Base-by-base conservation (phyloP, 2,888 invertebrate species). In the Bimastos eiseni region DNA sequence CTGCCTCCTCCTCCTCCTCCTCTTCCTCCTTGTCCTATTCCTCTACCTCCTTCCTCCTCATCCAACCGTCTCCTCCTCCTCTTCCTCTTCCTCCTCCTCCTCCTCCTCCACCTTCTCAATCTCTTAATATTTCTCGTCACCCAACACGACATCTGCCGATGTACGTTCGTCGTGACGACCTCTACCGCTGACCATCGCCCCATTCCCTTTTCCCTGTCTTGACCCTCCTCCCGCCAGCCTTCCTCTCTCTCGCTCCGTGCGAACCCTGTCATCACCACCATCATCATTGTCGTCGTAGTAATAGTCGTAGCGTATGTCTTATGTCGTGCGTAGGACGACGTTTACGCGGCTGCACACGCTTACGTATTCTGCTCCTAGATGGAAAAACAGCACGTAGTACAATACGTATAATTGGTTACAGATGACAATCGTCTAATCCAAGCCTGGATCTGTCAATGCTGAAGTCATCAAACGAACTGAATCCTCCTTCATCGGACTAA, bases 11-110 rank as follows among this genome's bases (percentile, higher is more conserved):
- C 34, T 89, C 17, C 37, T 88, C n/a, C 89, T 90, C 33, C 30
- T 89, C 30, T 89, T 89, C n/a, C 89, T 89, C 15, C 11, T 89
- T 21, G 70, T 83, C 19, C 89, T 44, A 3, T 21, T 36, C 36
- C 36, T 36, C 88, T 21, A 19, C 36, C 36, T 4, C 33, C 88
- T 21, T 36, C 36, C 36, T 4, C 33, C 83, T 6, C 8, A 1
- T 88, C 88, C n/a, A n/a, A n/a, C n/a, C n/a, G n/a, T n/a, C 88
- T 88, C 38, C 38, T 89, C 89, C 38, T 89, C 38, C 24, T 89
- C 89, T 36, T 88, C 90, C 19, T 90, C 92, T n/a, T 37, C 38
- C 89, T 38, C 11, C n/a, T 89, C 38, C 89, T 89, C 89, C 36
- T 89, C 89, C 38, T 38, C 37, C 36, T 37, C 37, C 88, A 3